These are phyloP conservation scores for Oryzaephilus surinamensis DNA, from an alignment of 1,140 invertebrate genomes.

Conservation along the genomic window DNA sequence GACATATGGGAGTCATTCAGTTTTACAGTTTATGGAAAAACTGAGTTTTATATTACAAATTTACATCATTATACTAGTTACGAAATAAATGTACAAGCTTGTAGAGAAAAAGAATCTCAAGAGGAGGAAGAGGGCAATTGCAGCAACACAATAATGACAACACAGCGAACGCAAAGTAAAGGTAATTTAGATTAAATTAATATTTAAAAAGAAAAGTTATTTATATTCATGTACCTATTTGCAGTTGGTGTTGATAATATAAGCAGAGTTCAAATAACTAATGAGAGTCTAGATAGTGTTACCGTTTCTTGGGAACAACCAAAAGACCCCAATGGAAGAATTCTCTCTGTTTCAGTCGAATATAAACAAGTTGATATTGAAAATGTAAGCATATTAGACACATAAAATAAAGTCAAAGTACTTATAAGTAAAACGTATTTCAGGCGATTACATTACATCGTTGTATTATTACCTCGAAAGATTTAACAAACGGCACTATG, in stretches of 20 bases:
- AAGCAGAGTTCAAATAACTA: slow-evolving; percentile 36
- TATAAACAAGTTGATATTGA: slow-evolving; percentile 53
- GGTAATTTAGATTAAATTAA: slow-evolving; percentile 12
- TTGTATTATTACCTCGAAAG: too few species aligned
- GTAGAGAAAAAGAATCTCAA: slow-evolving; percentile 42
- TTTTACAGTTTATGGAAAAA: slow-evolving; percentile 19
- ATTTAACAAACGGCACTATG: too few species aligned
- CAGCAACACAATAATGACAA: slow-evolving; percentile 35
- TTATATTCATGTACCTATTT: slow-evolving; percentile 39
- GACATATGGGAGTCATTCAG: slow-evolving; percentile 17
- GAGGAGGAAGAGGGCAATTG: slow-evolving; percentile 35
- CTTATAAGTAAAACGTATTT: slow-evolving; percentile 18
- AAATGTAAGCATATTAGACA: slow-evolving; percentile 40
- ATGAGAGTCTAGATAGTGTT: slow-evolving; percentile 37
- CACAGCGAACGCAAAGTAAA: slow-evolving; percentile 21
- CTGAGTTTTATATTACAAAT: slow-evolving; percentile 44
- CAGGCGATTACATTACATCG: slow-evolving; percentile 50
- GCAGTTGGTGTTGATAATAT: slow-evolving; percentile 54
- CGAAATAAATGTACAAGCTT: slow-evolving; percentile 59
- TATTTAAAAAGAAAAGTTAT: slow-evolving; percentile 5
- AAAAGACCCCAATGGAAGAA: slow-evolving; percentile 70
- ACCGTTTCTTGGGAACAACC: slow-evolving; percentile 69
- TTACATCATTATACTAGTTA: slow-evolving; percentile 65
- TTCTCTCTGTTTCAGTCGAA: slow-evolving; percentile 71
- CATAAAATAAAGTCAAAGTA: slow-evolving; percentile 6